Base-by-base conservation (phyloP, 2,797 vertebrate species). In the Rallus crepitans region DNA sequence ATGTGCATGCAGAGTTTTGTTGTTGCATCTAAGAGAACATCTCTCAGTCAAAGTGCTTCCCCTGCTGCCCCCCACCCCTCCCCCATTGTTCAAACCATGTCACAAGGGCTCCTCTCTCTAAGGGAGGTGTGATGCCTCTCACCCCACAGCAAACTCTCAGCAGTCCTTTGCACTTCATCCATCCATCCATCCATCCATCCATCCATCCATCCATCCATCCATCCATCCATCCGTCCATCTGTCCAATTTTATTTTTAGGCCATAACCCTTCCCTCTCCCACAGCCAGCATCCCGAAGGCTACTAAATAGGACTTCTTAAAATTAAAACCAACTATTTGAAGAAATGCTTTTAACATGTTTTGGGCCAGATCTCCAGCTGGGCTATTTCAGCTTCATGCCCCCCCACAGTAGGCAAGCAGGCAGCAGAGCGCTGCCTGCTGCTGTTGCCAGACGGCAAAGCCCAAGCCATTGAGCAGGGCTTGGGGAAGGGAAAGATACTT, bases 1-100 rank as follows among this genome's bases (percentile, higher is more conserved):
- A 97, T 57, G 82, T 88, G 93, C 87, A 95, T 95, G 95, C 95
- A 96, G 87, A 95, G 76, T 93, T 96, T 91, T 87, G 83, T 87
- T 93, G 93, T 78, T 96, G 94, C 94, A 94, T 76, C 84, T 86
- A 91, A 87, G 96, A 93, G 82, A 90, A 56, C 63, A 65, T 83
- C 91, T 92, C 72, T 84, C 64, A 78, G 59, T 76, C 87, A 87
- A 92, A 95, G 90, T 91, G 87, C 88, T 91, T 86, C 75, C 81
- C 73, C 70, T 80, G 84, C 37, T 82, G 84, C 60, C 23, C 13
- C 8, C 9, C 8, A 15, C 25, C 15, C 17, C 19, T 15, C 47
- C 47, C 23, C 47, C 0, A 0, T 33, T 81, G 65, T 40, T 78
- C 47, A 65, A 50, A 39, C 28, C 55, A 24, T 5, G 8, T 39